These are phyloP conservation scores for Nansenia antarctica DNA, from an alignment of 2,113 vertebrate genomes.

Conservation along the genomic window DNA sequence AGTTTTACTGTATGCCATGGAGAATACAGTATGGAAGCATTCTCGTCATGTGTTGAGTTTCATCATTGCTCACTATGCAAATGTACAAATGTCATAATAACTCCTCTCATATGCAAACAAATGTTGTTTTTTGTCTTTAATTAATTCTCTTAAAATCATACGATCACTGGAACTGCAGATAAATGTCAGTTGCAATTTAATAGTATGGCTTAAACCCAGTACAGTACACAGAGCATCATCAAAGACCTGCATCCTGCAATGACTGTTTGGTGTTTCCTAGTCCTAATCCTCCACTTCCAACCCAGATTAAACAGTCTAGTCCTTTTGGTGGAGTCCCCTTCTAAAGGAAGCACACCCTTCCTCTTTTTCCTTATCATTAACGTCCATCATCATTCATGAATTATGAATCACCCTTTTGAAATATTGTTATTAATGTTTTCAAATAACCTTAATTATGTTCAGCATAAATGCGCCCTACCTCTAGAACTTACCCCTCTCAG, in stretches of 20 bases:
- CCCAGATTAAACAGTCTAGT: slow-evolving; percentile 25
- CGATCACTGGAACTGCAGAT: not conserved
- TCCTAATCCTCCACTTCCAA: slow-evolving; percentile 28
- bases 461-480: no score
- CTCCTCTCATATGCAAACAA: no score
- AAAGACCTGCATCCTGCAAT: slow-evolving; percentile 8
- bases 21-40: no score
- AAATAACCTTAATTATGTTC: no score
- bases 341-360: not conserved
- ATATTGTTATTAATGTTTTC: no score
- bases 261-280: slow-evolving; percentile 24
- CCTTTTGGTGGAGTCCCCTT: not conserved
- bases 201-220: not conserved
- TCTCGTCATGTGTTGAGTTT: no score
- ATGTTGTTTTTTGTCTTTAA: not conserved
- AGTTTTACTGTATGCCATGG: no score
- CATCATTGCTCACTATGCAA: no score
- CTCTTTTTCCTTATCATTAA: not conserved
- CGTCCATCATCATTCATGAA: no score
- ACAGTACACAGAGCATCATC: not conserved
- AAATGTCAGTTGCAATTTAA: slow-evolving; percentile 4
- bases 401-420: no score
- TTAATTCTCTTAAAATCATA: not conserved
- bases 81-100: no score
- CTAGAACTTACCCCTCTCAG: no score